Percentiles rank a stretch among this genome's conserved stretches.
Evolutionary conservation across 2,888 invertebrate genomes (phyloP).

Genomic region (Hipparchia sbordonii): DNA sequence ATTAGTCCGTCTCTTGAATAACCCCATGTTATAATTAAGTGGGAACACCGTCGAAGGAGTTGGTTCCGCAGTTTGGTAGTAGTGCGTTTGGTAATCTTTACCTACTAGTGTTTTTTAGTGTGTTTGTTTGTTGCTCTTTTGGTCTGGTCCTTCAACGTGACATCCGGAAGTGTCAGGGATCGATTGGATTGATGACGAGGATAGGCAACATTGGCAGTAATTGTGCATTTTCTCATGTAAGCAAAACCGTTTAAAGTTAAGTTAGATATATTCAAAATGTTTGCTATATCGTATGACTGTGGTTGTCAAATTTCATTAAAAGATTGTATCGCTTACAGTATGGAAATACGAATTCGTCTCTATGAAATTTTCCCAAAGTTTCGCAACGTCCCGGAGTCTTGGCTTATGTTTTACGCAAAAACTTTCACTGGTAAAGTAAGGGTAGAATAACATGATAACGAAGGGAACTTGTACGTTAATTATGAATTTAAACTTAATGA

Average conservation of each 20-base stretch:
- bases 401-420: slow-evolving; percentile 18
- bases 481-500: slow-evolving; percentile 9
- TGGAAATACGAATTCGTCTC: slow-evolving; percentile 42
- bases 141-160: too few species aligned
- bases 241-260: background rate
- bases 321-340: slow-evolving; percentile 41
- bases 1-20: too few species aligned
- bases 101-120: too few species aligned
- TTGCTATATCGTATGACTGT: background rate
- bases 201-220: too few species aligned
- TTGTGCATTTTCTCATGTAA: background rate
- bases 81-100: too few species aligned
- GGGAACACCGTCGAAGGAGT: too few species aligned
- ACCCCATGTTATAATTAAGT: too few species aligned
- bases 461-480: slow-evolving; percentile 6
- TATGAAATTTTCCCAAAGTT: slow-evolving; percentile 43
- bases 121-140: too few species aligned
- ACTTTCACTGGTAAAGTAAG: slow-evolving; percentile 19
- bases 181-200: too few species aligned
- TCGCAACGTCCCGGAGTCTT: slow-evolving; percentile 26
- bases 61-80: too few species aligned
- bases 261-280: background rate
- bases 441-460: slow-evolving; percentile 22
- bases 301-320: slow-evolving; percentile 8
- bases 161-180: too few species aligned